Conservation (phyloP, 1,140 invertebrate species). For the Oscheius sp. region DNA sequence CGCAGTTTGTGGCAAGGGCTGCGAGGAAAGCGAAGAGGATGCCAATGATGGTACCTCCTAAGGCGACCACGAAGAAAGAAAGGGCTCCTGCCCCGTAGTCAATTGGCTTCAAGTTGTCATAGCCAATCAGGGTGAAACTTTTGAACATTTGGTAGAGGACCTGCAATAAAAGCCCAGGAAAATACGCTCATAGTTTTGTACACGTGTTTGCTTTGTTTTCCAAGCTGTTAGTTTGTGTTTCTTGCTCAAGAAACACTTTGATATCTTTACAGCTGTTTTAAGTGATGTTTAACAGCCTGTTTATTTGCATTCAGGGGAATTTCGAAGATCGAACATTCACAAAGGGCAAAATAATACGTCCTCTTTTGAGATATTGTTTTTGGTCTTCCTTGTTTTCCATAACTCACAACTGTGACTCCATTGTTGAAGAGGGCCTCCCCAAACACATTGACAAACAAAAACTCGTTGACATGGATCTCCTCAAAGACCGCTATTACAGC, state of each 20-base stretch:
- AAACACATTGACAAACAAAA: slow-evolving; percentile 96
- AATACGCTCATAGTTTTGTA: not conserved
- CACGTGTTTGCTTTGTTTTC: not conserved
- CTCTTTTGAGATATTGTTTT: slow-evolving; percentile 6
- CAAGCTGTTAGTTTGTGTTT: too few species aligned
- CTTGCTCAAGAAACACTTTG: too few species aligned
- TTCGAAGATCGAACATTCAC: too few species aligned
- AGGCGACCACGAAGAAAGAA: slow-evolving; percentile 87
- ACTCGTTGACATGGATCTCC: slow-evolving; percentile 88
- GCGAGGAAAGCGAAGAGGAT: slow-evolving; percentile 90
- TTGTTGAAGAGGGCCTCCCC: slow-evolving; percentile 96
- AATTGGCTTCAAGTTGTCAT: slow-evolving; percentile 44
- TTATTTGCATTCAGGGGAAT: too few species aligned
- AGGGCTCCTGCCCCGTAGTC: slow-evolving; percentile 78
- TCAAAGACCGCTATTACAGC: slow-evolving; percentile 94
- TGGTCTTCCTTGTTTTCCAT: not conserved
- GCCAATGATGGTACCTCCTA: slow-evolving; percentile 88
- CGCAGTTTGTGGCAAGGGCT: slow-evolving; percentile 65
- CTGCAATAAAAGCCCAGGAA: not conserved
- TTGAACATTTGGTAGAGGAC: slow-evolving; percentile 94
- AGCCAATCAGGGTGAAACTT: slow-evolving; percentile 68
- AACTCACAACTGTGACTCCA: slow-evolving; percentile 79
- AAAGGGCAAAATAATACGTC: too few species aligned
- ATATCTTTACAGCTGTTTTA: not conserved
- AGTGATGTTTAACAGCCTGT: too few species aligned